Evolutionary conservation across 2,797 vertebrate species (phyloP).

Genomic region (Chaunax sp.): DNA sequence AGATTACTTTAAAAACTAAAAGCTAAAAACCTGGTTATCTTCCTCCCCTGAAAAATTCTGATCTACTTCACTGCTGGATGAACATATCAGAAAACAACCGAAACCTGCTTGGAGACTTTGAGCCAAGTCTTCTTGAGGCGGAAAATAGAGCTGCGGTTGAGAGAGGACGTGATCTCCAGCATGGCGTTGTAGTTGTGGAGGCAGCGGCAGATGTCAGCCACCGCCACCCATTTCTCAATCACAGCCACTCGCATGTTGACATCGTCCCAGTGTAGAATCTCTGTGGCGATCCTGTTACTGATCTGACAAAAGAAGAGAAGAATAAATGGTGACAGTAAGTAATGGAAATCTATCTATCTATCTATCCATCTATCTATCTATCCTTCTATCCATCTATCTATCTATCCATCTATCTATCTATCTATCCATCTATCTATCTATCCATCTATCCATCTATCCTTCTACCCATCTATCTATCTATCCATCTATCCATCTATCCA

Average conservation of each 20-base stretch:
- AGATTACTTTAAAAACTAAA: neutral
- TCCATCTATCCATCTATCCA: neutral
- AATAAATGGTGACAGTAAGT: neutral
- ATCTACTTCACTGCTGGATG: neutral
- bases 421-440: neutral
- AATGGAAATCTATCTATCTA: neutral
- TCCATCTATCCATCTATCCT: neutral
- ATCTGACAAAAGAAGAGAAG: constrained; percentile 79
- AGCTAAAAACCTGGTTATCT: neutral
- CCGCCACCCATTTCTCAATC: constrained; percentile 98
- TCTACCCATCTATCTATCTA: constrained; percentile 5
- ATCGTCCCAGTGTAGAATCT: constrained; percentile 93
- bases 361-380: constrained; percentile 5
- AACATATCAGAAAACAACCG: neutral
- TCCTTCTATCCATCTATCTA: neutral
- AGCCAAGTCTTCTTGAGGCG: constrained; percentile 98
- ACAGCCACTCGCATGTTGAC: constrained; percentile 84
- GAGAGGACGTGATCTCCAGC: constrained; percentile 95
- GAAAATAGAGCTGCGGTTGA: constrained; percentile 97
- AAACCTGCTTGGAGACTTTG: constrained; percentile 97
- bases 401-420: constrained; percentile 9
- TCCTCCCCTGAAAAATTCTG: neutral
- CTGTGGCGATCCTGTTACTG: constrained; percentile 94
- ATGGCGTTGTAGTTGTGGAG: constrained; percentile 98
- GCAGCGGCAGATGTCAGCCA: constrained; percentile 97